A percentile compares a stretch with the other conserved stretches of the same genome.
Evolutionary conservation across 2,888 invertebrate species (phyloP).

Genomic region (Trachelus tabidus): DNA sequence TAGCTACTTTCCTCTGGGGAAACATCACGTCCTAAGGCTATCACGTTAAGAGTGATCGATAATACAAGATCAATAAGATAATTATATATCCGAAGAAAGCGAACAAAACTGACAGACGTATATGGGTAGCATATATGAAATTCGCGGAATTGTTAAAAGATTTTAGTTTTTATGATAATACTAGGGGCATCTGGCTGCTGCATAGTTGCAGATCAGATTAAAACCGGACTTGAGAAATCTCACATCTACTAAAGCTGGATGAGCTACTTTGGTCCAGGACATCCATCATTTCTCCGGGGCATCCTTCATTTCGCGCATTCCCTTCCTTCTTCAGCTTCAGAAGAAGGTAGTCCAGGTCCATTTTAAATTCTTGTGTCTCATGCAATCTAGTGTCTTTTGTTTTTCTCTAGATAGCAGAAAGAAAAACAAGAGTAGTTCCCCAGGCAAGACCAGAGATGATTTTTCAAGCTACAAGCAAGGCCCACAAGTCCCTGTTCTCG

Average conservation of each 20-base stretch:
- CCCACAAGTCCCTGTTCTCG: background rate
- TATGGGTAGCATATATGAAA: background rate
- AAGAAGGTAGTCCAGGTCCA: background rate
- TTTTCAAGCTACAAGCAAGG: background rate
- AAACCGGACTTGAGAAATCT: conserved; percentile 39
- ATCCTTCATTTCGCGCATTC: conserved; percentile 52
- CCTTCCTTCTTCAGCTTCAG: conserved; percentile 2
- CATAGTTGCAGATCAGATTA: conserved; percentile 46
- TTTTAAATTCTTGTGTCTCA: conserved; percentile 1
- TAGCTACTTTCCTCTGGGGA: conserved; percentile 9
- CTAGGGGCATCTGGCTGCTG: conserved; percentile 1
- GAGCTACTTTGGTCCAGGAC: conserved; percentile 10
- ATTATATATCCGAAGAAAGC: background rate
- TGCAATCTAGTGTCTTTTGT: background rate
- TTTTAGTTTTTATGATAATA: background rate
- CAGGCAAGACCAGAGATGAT: background rate
- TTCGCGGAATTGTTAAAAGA: background rate
- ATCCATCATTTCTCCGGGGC: conserved; percentile 49
- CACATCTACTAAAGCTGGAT: conserved; percentile 3
- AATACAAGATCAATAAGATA: background rate
- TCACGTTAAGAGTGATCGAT: background rate
- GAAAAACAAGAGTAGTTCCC: conserved; percentile 7
- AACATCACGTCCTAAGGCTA: background rate
- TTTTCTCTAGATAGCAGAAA: background rate
- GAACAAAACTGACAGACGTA: background rate